Evolutionary conservation across 1,140 invertebrate genomes (phyloP).

Genomic region (Sitodiplosis mosellana): DNA sequence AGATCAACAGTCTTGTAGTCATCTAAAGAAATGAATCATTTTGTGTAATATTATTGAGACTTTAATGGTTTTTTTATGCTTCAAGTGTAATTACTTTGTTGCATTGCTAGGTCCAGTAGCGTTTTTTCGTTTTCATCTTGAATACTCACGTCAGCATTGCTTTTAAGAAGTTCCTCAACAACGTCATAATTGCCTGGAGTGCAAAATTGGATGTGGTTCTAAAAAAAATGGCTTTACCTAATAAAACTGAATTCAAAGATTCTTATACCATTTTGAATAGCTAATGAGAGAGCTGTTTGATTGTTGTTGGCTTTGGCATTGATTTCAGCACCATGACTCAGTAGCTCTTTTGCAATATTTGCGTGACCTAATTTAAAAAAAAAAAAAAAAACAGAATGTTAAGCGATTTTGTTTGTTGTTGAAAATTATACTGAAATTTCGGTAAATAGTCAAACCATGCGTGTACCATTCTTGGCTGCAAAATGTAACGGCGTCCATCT

Average conservation of each 20-base stretch:
- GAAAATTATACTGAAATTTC: neutral
- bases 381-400: too few species aligned
- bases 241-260: neutral
- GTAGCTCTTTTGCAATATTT: neutral
- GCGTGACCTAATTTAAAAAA: neutral
- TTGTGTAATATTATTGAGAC: neutral
- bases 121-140: neutral
- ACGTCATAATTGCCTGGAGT: neutral
- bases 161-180: neutral
- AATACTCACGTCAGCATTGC: neutral
- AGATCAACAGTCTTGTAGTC: neutral
- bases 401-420: too few species aligned
- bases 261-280: neutral
- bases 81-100: neutral
- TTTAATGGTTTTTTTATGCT: too few species aligned
- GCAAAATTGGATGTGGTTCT: neutral
- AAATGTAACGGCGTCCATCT: slow-evolving; percentile 9
- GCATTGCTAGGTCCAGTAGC: neutral
- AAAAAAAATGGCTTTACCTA: neutral
- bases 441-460: neutral
- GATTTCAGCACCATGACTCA: neutral
- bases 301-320: neutral
- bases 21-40: neutral
- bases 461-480: slow-evolving; percentile 6
- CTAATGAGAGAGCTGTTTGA: neutral